phyloP scores from a whole-genome alignment of 2,113 vertebrate genomes.

The Seriola rivoliana region DNA sequence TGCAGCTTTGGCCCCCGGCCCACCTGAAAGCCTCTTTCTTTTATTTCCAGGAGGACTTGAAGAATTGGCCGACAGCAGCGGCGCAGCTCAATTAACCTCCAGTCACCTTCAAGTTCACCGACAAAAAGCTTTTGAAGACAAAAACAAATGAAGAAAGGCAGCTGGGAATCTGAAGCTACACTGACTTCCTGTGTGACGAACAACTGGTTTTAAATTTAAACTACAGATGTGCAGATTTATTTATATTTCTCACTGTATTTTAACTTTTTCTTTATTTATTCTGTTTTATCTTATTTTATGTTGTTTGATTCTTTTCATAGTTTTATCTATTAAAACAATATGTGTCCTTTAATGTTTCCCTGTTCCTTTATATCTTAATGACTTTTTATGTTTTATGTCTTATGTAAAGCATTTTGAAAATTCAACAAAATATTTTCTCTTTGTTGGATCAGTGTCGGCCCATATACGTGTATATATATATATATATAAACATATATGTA shows the following conservation, averaged over 20 bases:
- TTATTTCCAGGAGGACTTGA: slow-evolving; percentile 40
- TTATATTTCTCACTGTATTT: not conserved
- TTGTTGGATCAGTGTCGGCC: too few species aligned
- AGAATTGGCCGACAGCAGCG: slow-evolving; percentile 8
- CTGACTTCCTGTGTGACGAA: not conserved
- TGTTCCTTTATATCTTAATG: not conserved
- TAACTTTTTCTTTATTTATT: not conserved
- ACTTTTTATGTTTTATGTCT: too few species aligned
- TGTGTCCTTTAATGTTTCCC: not conserved
- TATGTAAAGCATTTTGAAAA: too few species aligned
- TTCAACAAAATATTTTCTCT: too few species aligned
- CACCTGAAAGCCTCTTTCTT: slow-evolving; percentile 21
- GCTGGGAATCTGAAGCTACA: not conserved
- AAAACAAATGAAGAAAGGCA: not conserved
- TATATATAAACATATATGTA: too few species aligned
- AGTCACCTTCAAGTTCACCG: slow-evolving; percentile 23
- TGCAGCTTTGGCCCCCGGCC: slow-evolving; percentile 4
- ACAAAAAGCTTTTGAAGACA: slow-evolving; percentile 33
- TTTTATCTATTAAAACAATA: not conserved
- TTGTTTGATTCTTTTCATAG: too few species aligned
- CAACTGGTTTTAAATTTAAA: not conserved
- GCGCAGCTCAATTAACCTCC: slow-evolving; percentile 63
- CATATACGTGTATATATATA: too few species aligned
- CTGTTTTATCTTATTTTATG: not conserved
- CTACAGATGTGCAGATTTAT: not conserved